Evolutionary conservation across 2,797 vertebrate species (phyloP).

Genomic region (Pipistrellus pygmaeus): DNA sequence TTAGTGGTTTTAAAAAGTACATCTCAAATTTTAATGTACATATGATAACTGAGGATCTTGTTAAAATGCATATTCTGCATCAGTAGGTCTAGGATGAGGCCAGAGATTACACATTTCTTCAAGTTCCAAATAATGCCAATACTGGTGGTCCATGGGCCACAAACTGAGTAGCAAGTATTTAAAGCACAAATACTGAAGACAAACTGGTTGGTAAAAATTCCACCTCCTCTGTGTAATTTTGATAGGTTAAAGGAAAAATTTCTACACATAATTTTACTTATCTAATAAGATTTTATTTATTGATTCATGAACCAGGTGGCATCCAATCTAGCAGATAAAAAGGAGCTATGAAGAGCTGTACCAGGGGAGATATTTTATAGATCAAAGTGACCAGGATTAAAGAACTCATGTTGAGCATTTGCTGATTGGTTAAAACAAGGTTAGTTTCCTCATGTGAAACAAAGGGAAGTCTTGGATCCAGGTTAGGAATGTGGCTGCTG

Average conservation of each 20-base stretch:
- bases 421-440: background rate
- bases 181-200: background rate
- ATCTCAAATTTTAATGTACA: background rate
- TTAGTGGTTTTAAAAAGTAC: background rate
- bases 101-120: background rate
- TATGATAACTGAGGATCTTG: background rate
- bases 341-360: background rate
- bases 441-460: background rate
- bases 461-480: background rate
- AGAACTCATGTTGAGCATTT: background rate
- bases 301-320: background rate
- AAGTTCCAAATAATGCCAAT: background rate
- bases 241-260: conserved; percentile 25
- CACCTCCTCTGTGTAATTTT: background rate
- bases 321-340: background rate
- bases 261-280: background rate
- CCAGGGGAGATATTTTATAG: background rate
- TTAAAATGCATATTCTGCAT: conserved; percentile 31
- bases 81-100: background rate
- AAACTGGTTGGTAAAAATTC: background rate
- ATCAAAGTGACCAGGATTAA: background rate
- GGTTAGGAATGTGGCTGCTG: background rate
- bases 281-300: background rate
- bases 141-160: background rate
- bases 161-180: conserved; percentile 1